Conservation (phyloP, 2,113 vertebrate genomes). For the Pionites leucogaster region DNA sequence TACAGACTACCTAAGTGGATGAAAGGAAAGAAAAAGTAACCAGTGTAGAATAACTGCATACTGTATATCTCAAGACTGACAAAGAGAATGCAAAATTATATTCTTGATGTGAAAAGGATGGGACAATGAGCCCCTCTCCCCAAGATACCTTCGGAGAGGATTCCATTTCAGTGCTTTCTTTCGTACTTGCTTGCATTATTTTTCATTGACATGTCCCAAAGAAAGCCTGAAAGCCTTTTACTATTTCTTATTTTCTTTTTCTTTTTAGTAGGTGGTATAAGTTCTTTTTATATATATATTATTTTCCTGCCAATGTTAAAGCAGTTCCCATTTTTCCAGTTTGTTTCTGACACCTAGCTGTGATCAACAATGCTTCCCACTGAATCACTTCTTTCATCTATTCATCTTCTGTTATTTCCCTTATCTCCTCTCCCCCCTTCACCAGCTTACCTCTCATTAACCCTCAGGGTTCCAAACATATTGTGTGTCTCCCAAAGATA, state of each 20-base stretch:
- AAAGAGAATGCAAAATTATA: slow-evolving; percentile 81
- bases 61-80: slow-evolving; percentile 59
- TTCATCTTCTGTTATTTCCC: slow-evolving; percentile 68
- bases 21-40: slow-evolving; percentile 40
- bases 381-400: slow-evolving; percentile 75
- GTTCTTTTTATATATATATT: slow-evolving; percentile 56
- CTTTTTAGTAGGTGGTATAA: slow-evolving; percentile 68
- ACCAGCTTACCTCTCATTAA: slow-evolving; percentile 75
- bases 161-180: slow-evolving; percentile 76
- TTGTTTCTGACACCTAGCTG: slow-evolving; percentile 79
- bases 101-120: slow-evolving; percentile 74
- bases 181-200: slow-evolving; percentile 67
- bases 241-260: slow-evolving; percentile 76
- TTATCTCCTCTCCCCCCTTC: slow-evolving; percentile 65
- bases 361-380: slow-evolving; percentile 72
- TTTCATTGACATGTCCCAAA: slow-evolving; percentile 59
- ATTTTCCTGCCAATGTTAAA: slow-evolving; percentile 71
- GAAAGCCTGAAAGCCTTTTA: slow-evolving; percentile 74
- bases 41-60: slow-evolving; percentile 44
- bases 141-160: slow-evolving; percentile 75
- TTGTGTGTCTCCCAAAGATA: slow-evolving; percentile 48
- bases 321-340: slow-evolving; percentile 74
- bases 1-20: slow-evolving; percentile 11
- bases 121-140: slow-evolving; percentile 70
- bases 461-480: slow-evolving; percentile 62